These are phyloP conservation scores for Dermatemys mawii DNA, from an alignment of 2,113 vertebrate genomes.

Conservation along the genomic window DNA sequence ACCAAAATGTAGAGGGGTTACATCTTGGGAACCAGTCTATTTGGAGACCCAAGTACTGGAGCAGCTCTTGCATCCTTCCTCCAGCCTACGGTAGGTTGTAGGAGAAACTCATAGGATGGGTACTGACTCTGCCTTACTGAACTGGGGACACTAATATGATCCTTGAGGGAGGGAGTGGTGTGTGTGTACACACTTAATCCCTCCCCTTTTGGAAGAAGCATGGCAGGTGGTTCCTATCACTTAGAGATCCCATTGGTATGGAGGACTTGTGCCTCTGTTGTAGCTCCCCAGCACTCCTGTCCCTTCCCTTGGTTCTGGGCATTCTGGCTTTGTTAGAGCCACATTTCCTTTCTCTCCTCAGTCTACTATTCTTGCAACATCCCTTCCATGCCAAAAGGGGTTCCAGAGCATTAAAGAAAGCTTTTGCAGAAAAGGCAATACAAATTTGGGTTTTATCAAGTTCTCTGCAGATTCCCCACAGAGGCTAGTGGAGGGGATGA, in stretches of 20 bases:
- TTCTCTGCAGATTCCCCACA: neutral
- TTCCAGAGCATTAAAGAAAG: neutral
- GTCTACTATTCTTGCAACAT: neutral
- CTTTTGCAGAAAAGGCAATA: neutral
- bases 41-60: neutral
- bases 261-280: neutral
- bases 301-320: neutral
- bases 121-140: neutral
- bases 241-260: neutral
- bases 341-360: neutral
- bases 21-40: neutral
- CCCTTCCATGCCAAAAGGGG: neutral
- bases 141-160: neutral
- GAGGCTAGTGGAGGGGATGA: too few species aligned
- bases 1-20: neutral
- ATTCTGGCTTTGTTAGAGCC: neutral
- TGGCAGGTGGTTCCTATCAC: neutral
- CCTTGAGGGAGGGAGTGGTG: neutral
- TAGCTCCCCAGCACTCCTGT: neutral
- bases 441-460: neutral
- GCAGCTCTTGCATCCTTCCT: neutral
- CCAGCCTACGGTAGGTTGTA: neutral
- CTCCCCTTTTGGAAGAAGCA: neutral
- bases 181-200: neutral
- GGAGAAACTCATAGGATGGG: neutral